These are phyloP conservation scores for Smutsia temminckii DNA, from an alignment of 2,797 vertebrate genomes.

Conservation along the genomic window DNA sequence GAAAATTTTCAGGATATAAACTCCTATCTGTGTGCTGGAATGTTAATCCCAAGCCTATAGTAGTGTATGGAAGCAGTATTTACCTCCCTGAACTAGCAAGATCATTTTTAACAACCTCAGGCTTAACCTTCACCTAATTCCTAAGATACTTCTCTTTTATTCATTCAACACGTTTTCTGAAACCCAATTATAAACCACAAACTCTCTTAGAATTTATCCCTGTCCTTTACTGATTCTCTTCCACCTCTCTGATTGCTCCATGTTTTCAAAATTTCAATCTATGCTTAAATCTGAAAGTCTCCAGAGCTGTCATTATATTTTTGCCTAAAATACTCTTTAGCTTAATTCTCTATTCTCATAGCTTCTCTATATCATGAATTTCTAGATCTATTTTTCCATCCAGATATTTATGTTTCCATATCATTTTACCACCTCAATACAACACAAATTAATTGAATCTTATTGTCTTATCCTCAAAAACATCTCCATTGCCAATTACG, in stretches of 20 bases:
- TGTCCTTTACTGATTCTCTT: background rate
- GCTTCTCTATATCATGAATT: background rate
- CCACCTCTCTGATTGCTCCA: background rate
- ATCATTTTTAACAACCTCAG: background rate
- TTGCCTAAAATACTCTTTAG: background rate
- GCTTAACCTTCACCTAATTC: background rate
- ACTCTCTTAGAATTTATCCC: background rate
- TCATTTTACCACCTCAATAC: background rate
- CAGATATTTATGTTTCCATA: background rate
- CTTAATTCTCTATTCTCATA: background rate
- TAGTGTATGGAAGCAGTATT: background rate
- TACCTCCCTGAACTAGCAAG: background rate
- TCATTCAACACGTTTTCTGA: background rate
- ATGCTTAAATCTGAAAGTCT: background rate
- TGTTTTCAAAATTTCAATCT: background rate
- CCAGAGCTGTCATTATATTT: background rate
- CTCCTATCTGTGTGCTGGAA: background rate
- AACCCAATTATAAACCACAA: background rate
- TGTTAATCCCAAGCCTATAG: background rate
- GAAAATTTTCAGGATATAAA: background rate
- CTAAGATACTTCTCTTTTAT: background rate
- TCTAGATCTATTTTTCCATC: background rate
- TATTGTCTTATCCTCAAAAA: background rate
- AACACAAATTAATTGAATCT: background rate
- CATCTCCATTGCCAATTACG: background rate